Conservation (phyloP, 2,113 vertebrate genomes). For the Otolemur garnettii region DNA sequence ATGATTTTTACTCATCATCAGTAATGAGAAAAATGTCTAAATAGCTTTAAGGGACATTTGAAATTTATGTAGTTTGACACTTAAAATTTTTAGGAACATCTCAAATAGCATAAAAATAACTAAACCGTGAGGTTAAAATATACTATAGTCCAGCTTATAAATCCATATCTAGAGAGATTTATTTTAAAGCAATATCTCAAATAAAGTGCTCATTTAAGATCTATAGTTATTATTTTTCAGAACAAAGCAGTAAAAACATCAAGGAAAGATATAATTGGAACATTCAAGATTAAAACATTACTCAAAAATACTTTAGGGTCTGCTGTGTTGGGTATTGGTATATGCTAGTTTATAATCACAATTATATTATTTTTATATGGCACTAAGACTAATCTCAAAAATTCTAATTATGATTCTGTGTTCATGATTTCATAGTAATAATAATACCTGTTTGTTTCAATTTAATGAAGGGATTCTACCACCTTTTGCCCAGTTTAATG, state of each 20-base stretch:
- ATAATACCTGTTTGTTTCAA: neutral
- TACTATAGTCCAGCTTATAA: conserved; percentile 62
- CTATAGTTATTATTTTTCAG: conserved; percentile 23
- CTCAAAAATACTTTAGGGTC: neutral
- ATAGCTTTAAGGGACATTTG: conserved; percentile 81
- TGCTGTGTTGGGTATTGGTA: neutral
- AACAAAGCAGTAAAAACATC: conserved; percentile 56
- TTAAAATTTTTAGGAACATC: conserved; percentile 75
- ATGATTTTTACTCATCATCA: conserved; percentile 80
- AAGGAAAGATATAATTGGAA: neutral
- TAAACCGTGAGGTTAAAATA: conserved; percentile 68
- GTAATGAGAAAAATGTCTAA: conserved; percentile 84
- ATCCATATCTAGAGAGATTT: conserved; percentile 68
- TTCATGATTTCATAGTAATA: neutral
- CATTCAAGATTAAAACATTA: neutral
- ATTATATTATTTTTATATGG: neutral
- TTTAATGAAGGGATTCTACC: neutral
- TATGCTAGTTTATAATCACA: neutral
- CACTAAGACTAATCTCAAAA: neutral
- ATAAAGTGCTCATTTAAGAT: conserved; percentile 64
- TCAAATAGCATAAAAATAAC: conserved; percentile 75
- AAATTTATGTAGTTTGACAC: conserved; percentile 81
- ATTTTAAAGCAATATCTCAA: conserved; percentile 70
- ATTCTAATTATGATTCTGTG: conserved; percentile 15
- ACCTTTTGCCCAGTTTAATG: neutral